phyloP scores from a whole-genome alignment of 2,888 invertebrate species.

The Acanthosepion lycidas region DNA sequence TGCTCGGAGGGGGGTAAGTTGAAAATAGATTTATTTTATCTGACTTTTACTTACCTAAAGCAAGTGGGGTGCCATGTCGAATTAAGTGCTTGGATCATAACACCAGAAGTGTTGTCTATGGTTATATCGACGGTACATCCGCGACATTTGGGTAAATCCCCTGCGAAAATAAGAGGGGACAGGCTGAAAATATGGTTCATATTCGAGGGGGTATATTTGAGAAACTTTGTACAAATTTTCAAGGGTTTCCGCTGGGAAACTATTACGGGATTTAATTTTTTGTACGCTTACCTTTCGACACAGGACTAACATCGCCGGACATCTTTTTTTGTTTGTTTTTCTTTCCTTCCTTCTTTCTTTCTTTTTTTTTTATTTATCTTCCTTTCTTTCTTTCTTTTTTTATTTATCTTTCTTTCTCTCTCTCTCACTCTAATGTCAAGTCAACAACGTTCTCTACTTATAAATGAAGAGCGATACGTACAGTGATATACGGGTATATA shows the following conservation, averaged over 20 bases:
- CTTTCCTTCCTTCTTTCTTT: too few relatives aligned
- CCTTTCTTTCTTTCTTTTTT: too few relatives aligned
- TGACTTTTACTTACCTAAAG: neutral
- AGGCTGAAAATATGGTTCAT: neutral
- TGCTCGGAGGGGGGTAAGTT: too few relatives aligned
- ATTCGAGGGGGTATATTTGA: neutral
- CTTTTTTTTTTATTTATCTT: too few relatives aligned
- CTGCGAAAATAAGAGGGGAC: neutral
- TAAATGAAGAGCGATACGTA: too few relatives aligned
- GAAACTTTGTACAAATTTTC: neutral
- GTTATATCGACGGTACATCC: constrained; percentile 9
- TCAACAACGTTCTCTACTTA: too few relatives aligned
- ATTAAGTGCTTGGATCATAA: neutral
- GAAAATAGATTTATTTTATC: too few relatives aligned
- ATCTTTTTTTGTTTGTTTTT: neutral
- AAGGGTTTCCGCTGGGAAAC: neutral
- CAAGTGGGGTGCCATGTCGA: neutral
- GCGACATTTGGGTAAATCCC: neutral
- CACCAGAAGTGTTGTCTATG: neutral
- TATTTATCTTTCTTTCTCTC: too few relatives aligned
- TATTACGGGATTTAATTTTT: neutral
- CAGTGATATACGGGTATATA: too few relatives aligned
- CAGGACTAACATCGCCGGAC: neutral
- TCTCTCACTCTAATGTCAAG: too few relatives aligned
- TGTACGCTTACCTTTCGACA: constrained; percentile 9